phyloP scores from a whole-genome alignment of 2,888 invertebrate species.

The Ormyrus rosae region DNA sequence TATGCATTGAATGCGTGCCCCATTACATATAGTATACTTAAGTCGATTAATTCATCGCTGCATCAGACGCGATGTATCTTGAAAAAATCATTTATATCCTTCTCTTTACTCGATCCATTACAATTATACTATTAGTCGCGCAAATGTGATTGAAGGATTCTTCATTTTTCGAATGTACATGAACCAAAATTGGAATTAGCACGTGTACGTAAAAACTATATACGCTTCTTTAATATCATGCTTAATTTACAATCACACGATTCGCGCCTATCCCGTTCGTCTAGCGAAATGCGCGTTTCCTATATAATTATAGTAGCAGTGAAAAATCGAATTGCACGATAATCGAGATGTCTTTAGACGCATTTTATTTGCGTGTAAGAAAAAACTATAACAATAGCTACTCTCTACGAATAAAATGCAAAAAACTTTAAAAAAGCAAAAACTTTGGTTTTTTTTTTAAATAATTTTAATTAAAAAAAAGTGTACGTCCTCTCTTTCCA shows the following conservation, averaged over 20 bases:
- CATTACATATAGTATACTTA: slow-evolving; percentile 28
- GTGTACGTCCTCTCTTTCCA: no score
- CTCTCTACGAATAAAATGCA: slow-evolving; percentile 33
- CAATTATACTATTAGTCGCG: no score
- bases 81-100: slow-evolving; percentile 18
- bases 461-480: no score
- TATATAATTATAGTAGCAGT: slow-evolving; percentile 23
- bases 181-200: slow-evolving; percentile 30
- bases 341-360: slow-evolving; percentile 12
- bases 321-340: slow-evolving; percentile 53
- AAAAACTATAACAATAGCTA: slow-evolving; percentile 5
- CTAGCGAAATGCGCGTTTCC: slow-evolving; percentile 7
- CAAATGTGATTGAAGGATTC: background rate
- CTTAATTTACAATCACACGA: slow-evolving; percentile 44
- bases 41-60: slow-evolving; percentile 13
- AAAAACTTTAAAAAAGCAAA: slow-evolving; percentile 37
- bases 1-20: slow-evolving; percentile 63
- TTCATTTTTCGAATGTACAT: slow-evolving; percentile 8
- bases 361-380: background rate
- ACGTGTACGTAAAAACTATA: slow-evolving; percentile 26
- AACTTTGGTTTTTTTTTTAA: slow-evolving; percentile 51
- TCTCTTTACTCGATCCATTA: background rate
- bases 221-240: slow-evolving; percentile 12
- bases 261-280: slow-evolving; percentile 1
- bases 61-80: background rate